Base-by-base conservation (phyloP, 2,888 invertebrate genomes). In the Entomobrya multifasciata region DNA sequence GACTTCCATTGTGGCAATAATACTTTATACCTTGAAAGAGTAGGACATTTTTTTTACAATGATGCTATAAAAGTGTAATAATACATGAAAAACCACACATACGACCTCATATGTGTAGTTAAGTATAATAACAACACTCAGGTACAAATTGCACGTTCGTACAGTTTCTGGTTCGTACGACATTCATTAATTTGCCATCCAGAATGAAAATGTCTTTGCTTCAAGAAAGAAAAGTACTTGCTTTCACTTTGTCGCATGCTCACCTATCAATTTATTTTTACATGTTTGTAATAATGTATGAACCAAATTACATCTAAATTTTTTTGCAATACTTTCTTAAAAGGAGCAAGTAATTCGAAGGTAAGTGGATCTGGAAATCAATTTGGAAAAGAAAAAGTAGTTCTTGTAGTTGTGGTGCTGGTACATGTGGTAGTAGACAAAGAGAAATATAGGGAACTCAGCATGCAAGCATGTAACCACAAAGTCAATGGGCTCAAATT, bases 281-380 rank as follows among this genome's bases (percentile, higher is more conserved):
- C 74, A 74, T 74, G 74, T 55, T 55, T 79, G 67, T 80, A 67
- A 80, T 80, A 80, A 70, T 80, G 70, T 44, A 80, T 52, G 70
- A 80, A 49, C 52, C 67, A 70, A 80, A 80, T 52, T 80, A 82
- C 82, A 74, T 82, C 82, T 83, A 67, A 83, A 83, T 74, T 82
- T 77, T 79, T 83, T 74, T 77, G 83, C 77, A 83, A 83, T 67
- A 67, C 77, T 77, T 77, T 77, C 41, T 25, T 36, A 77, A 65
- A 25, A 62, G 22, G 55, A 77, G 74, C 74, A 67, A 70, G 77
- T 85, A 85, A 85, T 85, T 70, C 20, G 78, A 65, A 78, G 78
- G 85, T 78, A 85, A 85, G 57, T 78, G 78, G 78, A 78, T 85
- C 70, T 85, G 44, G 78, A 77, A 77, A 77, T 77, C 77, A 77